Percentiles rank a stretch among this genome's conserved stretches.
Conservation (phyloP, 1,140 invertebrate species). For the Holcopasites calliopsidis region DNA sequence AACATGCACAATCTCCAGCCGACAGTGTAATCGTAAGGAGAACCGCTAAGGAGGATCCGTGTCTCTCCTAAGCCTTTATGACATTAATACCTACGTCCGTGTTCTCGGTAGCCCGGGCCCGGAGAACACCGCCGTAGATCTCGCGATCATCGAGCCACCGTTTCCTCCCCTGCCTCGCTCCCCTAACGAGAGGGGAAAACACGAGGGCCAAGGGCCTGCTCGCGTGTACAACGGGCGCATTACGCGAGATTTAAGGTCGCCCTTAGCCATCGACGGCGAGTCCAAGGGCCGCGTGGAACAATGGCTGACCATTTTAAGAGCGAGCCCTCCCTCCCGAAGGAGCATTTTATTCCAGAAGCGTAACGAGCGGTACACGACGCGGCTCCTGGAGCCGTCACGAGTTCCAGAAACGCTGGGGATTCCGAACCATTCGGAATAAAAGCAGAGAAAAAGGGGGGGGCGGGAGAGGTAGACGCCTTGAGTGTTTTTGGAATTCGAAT, state of each 20-base stretch:
- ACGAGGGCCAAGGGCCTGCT: conserved; percentile 22
- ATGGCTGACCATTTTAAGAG: conserved; percentile 58
- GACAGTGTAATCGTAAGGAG: background rate
- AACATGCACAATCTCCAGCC: too few relatives aligned
- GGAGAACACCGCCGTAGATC: conserved; percentile 6
- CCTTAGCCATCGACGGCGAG: conserved; percentile 55
- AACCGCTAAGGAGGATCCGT: background rate
- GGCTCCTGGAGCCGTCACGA: conserved; percentile 15
- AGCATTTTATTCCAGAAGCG: conserved; percentile 57
- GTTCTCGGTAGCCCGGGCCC: conserved; percentile 5
- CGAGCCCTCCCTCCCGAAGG: conserved; percentile 23
- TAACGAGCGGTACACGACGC: conserved; percentile 49
- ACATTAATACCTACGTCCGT: conserved; percentile 45
- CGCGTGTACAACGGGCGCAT: conserved; percentile 48
- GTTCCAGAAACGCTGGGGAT: conserved; percentile 53
- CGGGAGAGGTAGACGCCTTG: background rate
- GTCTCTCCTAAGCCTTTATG: background rate
- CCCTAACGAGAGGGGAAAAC: conserved; percentile 43
- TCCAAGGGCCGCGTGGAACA: conserved; percentile 38
- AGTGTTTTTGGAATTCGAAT: conserved; percentile 42
- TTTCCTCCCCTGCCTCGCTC: background rate
- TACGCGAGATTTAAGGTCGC: conserved; percentile 65
- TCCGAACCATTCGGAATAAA: conserved; percentile 34
- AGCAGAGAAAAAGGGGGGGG: conserved; percentile 8
- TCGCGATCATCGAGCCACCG: conserved; percentile 2